Evolutionary conservation across 2,797 vertebrate species (phyloP).

Genomic region (Pipistrellus pipistrellus): DNA sequence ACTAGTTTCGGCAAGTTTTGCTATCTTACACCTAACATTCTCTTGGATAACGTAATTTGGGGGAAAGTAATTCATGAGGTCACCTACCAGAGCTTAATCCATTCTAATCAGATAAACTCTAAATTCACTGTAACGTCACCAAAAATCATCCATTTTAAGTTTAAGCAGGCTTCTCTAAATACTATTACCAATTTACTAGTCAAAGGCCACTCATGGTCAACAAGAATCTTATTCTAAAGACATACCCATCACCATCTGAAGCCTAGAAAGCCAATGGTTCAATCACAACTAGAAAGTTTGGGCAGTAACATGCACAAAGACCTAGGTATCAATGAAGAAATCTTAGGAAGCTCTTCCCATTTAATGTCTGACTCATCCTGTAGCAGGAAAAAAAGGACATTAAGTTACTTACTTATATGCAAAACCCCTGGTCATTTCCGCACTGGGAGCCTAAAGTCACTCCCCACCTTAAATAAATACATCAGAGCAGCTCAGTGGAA

Average conservation of each 20-base stretch:
- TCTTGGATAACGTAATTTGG: slow-evolving; percentile 29
- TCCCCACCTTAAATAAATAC: slow-evolving; percentile 46
- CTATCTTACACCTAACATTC: background rate
- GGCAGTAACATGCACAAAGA: slow-evolving; percentile 43
- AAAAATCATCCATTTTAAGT: slow-evolving; percentile 50
- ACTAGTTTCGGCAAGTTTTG: background rate
- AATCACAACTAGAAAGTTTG: background rate
- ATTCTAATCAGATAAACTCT: slow-evolving; percentile 51
- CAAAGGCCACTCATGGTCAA: slow-evolving; percentile 59
- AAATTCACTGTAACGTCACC: slow-evolving; percentile 54
- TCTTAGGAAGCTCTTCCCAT: slow-evolving; percentile 46
- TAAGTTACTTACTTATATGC: slow-evolving; percentile 49
- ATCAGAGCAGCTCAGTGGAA: slow-evolving; percentile 14
- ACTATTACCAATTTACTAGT: slow-evolving; percentile 32
- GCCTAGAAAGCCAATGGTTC: slow-evolving; percentile 20
- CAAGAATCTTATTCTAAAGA: slow-evolving; percentile 16
- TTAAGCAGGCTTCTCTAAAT: slow-evolving; percentile 44
- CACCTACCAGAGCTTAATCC: slow-evolving; percentile 39
- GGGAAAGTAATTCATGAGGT: slow-evolving; percentile 45
- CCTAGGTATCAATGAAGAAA: slow-evolving; percentile 20
- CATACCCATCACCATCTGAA: slow-evolving; percentile 41
- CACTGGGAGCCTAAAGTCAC: slow-evolving; percentile 5
- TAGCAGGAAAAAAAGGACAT: slow-evolving; percentile 40
- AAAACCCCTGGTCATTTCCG: slow-evolving; percentile 65
- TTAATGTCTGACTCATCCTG: slow-evolving; percentile 52